phyloP scores from a whole-genome alignment of 2,113 vertebrate species.

The Nymphicus hollandicus region DNA sequence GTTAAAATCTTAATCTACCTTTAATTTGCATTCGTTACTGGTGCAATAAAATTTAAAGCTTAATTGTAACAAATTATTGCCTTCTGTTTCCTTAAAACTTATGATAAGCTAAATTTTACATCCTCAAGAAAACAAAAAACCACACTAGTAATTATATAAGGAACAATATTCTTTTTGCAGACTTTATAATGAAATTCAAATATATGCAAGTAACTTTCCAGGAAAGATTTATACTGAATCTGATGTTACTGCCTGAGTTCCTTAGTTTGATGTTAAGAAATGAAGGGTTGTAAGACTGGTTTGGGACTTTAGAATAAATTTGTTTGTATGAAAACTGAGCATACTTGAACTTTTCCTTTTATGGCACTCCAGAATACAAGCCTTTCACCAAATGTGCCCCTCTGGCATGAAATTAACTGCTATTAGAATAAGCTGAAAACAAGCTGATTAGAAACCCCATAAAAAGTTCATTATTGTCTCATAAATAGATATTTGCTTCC shows the following conservation, averaged over 20 bases:
- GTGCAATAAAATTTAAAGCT: not conserved
- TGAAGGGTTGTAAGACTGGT: not conserved
- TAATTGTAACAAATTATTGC: not conserved
- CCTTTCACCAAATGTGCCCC: not conserved
- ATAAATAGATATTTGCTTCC: not conserved
- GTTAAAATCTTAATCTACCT: not conserved
- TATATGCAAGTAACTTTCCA: not conserved
- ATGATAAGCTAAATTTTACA: not conserved
- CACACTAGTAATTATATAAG: not conserved
- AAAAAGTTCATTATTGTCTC: slow-evolving; percentile 14
- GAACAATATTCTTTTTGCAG: not conserved
- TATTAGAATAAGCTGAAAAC: not conserved
- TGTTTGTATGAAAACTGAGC: not conserved
- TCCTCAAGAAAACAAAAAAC: not conserved
- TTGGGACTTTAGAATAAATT: not conserved
- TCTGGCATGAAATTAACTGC: not conserved
- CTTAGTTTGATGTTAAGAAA: not conserved
- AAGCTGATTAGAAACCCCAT: not conserved
- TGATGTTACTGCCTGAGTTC: not conserved
- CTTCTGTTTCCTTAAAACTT: not conserved
- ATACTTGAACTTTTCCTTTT: not conserved
- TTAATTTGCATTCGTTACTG: not conserved
- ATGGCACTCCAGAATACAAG: not conserved
- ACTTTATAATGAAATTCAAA: not conserved
- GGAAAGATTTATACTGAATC: not conserved